Base-by-base conservation (phyloP, 1,140 invertebrate species). In the Scaptodrosophila lebanonensis region DNA sequence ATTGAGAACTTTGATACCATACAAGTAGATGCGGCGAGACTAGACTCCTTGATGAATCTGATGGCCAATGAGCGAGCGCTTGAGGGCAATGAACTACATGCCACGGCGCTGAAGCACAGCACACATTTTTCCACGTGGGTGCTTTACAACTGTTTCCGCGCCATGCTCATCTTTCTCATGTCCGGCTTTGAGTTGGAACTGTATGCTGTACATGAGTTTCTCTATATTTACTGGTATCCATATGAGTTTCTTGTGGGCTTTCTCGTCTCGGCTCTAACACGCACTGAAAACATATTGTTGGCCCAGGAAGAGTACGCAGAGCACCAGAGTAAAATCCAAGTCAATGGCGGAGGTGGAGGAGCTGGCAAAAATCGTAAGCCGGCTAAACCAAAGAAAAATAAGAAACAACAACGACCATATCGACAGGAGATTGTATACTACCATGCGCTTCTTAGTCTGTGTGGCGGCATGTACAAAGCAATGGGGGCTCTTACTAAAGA, bases 91-190 rank as follows among this genome's bases (percentile, higher is more conserved):
- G 84, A 86, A 39, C 20, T 47, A 4, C 51, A 73, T 38, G 83
- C 83, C 17, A 86, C 83, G 2, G 75, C 84, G 3, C 66, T 86
- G 2, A 91, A 92, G 39, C 93, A 96, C 84, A 89, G 94, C 45
- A 93, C 95, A 0, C 97, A 95, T 85, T 97, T 98, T 87, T 94
- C 95, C 30, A 98, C 96, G 5, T 99, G 97, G 97, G 92, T 98
- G 16, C 89, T 98, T 35, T 98, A 98, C 88, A 96, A 98, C 87
- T 97, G 95, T n/a, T 89, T 98, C 11, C 90, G 95, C 56, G 92
- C 97, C n/a, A 98, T 98, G 96, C 94, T 97, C 51, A 93, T 96
- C 86, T 99, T 97, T 88, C 89, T 98, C 15, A 89, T 98, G 51
- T 94, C 95, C 43, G 97, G 97, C 0, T 96, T 99, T 75, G 97